Percentiles rank a stretch among this genome's conserved stretches.
phyloP scores from a whole-genome alignment of 1,140 invertebrate genomes.

The Potamilus streckersoni region DNA sequence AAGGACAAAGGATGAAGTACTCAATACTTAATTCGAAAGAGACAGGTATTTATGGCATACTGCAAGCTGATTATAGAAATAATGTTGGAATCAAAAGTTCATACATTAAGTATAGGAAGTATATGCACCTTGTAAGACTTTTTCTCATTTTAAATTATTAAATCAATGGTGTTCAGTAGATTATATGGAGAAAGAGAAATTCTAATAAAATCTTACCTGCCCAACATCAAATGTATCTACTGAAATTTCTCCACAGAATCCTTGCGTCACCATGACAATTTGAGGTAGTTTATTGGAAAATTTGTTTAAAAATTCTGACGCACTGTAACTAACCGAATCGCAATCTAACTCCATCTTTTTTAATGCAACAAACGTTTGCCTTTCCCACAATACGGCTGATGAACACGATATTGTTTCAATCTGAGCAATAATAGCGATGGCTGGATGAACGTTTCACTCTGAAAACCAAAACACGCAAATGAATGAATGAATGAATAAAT shows the following conservation, averaged over 20 bases:
- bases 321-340: slow-evolving; percentile 12
- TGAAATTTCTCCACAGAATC: slow-evolving; percentile 13
- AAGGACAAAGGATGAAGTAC: too few species aligned
- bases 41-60: neutral
- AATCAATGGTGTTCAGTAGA: neutral
- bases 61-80: neutral
- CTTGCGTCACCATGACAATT: slow-evolving; percentile 14
- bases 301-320: slow-evolving; percentile 17
- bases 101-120: neutral
- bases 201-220: neutral
- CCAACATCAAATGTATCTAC: slow-evolving; percentile 13
- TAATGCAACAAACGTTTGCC: too few species aligned
- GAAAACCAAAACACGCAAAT: too few species aligned
- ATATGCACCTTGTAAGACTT: neutral
- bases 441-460: too few species aligned
- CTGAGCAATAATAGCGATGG: too few species aligned
- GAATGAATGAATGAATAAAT: too few species aligned
- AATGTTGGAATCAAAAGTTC: neutral
- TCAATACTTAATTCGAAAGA: too few species aligned
- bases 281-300: slow-evolving; percentile 5
- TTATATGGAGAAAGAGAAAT: neutral
- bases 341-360: slow-evolving; percentile 5
- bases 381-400: too few species aligned
- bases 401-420: too few species aligned
- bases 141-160: neutral